Evolutionary conservation across 2,797 vertebrate species (phyloP).

Genomic region (Urosaurus nigricauda): DNA sequence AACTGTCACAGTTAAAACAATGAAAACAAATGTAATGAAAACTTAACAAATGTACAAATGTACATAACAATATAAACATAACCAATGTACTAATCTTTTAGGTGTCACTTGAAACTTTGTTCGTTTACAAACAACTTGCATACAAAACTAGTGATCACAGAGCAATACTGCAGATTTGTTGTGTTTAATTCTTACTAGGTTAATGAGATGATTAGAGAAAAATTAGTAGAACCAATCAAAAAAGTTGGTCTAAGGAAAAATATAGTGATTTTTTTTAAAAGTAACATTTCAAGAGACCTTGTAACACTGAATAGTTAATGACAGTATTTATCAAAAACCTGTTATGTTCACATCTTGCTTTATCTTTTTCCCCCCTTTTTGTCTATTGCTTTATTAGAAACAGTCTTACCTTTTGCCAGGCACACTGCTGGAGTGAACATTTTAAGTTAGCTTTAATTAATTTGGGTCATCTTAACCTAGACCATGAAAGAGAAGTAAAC

Average conservation of each 20-base stretch:
- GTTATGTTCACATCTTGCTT: slow-evolving; percentile 47
- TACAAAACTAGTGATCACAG: neutral
- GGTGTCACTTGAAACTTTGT: neutral
- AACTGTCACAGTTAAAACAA: neutral
- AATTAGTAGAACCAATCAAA: neutral
- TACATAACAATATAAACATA: too few species aligned
- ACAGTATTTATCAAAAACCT: slow-evolving; percentile 59
- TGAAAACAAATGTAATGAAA: neutral
- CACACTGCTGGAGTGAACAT: slow-evolving; percentile 58
- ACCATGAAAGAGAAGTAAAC: slow-evolving; percentile 50
- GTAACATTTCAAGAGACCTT: slow-evolving; percentile 63
- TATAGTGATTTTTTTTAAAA: slow-evolving; percentile 37
- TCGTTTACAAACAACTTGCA: neutral
- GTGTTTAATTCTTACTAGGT: slow-evolving; percentile 12
- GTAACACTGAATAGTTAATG: slow-evolving; percentile 56
- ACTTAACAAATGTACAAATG: too few species aligned
- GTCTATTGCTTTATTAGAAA: slow-evolving; percentile 59
- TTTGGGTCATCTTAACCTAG: slow-evolving; percentile 53
- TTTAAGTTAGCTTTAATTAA: slow-evolving; percentile 56
- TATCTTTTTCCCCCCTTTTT: too few species aligned
- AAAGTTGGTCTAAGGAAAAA: slow-evolving; percentile 32
- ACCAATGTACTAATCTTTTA: neutral
- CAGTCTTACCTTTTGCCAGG: slow-evolving; percentile 63
- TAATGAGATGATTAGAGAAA: slow-evolving; percentile 30
- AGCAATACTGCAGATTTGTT: neutral